phyloP scores from a whole-genome alignment of 2,888 invertebrate species.

The Melinaea menophilus region DNA sequence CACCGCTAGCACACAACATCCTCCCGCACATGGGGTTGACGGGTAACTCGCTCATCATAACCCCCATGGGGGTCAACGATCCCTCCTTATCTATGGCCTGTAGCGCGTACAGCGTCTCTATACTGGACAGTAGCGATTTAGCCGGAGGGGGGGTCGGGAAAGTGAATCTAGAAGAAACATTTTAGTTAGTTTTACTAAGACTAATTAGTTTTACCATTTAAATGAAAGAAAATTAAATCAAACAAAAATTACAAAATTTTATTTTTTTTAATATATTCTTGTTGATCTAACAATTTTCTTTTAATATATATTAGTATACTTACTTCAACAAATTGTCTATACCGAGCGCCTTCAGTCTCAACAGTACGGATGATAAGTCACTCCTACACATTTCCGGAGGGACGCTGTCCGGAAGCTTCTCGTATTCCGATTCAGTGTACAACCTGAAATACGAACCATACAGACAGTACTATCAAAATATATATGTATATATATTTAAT shows the following conservation, averaged over 20 bases:
- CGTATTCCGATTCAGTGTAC: conserved; percentile 87
- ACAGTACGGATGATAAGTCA: conserved; percentile 88
- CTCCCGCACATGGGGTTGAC: conserved; percentile 91
- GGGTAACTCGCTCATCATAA: conserved; percentile 94
- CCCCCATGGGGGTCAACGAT: conserved; percentile 86
- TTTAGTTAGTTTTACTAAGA: neutral
- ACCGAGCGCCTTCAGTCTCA: conserved; percentile 96
- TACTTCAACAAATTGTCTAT: conserved; percentile 90
- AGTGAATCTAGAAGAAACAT: conserved; percentile 80
- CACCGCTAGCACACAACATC: conserved; percentile 87
- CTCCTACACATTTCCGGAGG: conserved; percentile 96
- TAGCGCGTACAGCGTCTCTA: conserved; percentile 93
- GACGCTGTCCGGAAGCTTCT: conserved; percentile 82
- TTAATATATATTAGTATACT: neutral
- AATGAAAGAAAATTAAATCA: no score
- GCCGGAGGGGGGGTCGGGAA: conserved; percentile 97
- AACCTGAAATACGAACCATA: conserved; percentile 67
- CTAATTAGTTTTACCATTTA: no score
- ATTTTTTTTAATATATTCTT: neutral
- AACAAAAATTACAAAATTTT: no score
- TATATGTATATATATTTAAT: neutral
- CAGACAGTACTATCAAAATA: neutral
- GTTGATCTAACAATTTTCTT: neutral
- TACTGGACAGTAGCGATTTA: conserved; percentile 87
- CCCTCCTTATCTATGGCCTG: conserved; percentile 88